Evolutionary conservation across 2,888 invertebrate species (phyloP).

Genomic region (Netelia inedita): DNA sequence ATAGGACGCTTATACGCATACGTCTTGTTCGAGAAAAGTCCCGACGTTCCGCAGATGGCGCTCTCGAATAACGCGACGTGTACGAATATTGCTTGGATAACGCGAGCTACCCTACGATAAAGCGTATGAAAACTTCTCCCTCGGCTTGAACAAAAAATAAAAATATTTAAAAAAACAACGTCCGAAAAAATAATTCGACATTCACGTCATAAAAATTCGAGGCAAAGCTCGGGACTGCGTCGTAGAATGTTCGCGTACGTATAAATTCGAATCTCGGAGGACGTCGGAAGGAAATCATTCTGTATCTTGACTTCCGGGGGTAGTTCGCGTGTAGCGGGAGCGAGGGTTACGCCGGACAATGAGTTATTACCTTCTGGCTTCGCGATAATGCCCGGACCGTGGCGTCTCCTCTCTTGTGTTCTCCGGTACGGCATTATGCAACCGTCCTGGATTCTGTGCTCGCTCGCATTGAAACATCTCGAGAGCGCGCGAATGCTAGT

Average conservation of each 20-base stretch:
- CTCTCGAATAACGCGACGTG: background rate
- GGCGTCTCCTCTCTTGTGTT: slow-evolving; percentile 39
- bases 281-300: slow-evolving; percentile 81
- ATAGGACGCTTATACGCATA: background rate
- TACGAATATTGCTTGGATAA: background rate
- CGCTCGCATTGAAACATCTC: slow-evolving; percentile 76
- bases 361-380: slow-evolving; percentile 80
- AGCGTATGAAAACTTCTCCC: background rate
- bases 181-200: too few species aligned
- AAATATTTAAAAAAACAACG: too few species aligned
- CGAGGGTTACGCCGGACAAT: slow-evolving; percentile 77
- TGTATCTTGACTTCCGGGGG: slow-evolving; percentile 75
- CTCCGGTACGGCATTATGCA: slow-evolving; percentile 65
- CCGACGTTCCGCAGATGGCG: background rate
- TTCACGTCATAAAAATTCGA: too few species aligned
- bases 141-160: too few species aligned
- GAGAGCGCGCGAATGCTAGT: slow-evolving; percentile 67
- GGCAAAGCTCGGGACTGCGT: too few species aligned
- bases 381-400: slow-evolving; percentile 68
- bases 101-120: background rate
- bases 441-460: slow-evolving; percentile 70
- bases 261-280: slow-evolving; percentile 12
- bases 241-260: background rate
- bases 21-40: background rate
- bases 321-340: slow-evolving; percentile 63